phyloP scores from a whole-genome alignment of 2,888 invertebrate species.

The Drosophila mettleri region DNA sequence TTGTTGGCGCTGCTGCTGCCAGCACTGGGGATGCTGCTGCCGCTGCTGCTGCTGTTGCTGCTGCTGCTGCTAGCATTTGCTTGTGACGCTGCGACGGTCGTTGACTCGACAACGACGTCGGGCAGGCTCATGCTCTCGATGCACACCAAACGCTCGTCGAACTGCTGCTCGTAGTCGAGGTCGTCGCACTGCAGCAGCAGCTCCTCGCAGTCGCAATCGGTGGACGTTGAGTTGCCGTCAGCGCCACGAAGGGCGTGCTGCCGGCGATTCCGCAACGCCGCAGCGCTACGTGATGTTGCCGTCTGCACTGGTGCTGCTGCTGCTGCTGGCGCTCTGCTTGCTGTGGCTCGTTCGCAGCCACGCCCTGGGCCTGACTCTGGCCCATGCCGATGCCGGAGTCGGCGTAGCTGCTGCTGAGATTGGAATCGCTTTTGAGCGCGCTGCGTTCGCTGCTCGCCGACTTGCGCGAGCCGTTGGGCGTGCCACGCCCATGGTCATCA shows the following conservation, averaged over 20 bases:
- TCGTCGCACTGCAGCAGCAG: conserved; percentile 82
- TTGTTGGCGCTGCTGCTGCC: conserved; percentile 37
- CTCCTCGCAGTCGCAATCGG: conserved; percentile 81
- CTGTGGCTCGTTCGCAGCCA: background rate
- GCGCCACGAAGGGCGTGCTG: conserved; percentile 74
- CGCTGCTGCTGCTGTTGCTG: conserved; percentile 30
- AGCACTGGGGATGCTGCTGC: too few relatives aligned
- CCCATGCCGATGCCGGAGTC: conserved; percentile 81
- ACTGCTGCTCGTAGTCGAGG: conserved; percentile 71
- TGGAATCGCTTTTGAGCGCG: conserved; percentile 81
- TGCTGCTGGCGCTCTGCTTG: conserved; percentile 16
- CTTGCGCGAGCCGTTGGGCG: conserved; percentile 56
- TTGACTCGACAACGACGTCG: conserved; percentile 85
- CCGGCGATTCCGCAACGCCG: conserved; percentile 44
- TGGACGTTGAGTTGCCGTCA: conserved; percentile 82
- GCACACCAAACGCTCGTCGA: conserved; percentile 82
- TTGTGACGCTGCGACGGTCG: conserved; percentile 64
- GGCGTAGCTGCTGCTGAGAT: conserved; percentile 82
- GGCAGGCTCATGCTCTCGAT: conserved; percentile 85
- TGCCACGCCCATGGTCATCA: conserved; percentile 46
- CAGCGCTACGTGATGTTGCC: conserved; percentile 46
- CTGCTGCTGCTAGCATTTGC: conserved; percentile 32
- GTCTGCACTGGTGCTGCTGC: conserved; percentile 30
- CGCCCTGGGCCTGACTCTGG: too few relatives aligned
- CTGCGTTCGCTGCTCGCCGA: conserved; percentile 72